Evolutionary conservation across 2,797 vertebrate genomes (phyloP).

Genomic region (Passerculus sandwichensis): DNA sequence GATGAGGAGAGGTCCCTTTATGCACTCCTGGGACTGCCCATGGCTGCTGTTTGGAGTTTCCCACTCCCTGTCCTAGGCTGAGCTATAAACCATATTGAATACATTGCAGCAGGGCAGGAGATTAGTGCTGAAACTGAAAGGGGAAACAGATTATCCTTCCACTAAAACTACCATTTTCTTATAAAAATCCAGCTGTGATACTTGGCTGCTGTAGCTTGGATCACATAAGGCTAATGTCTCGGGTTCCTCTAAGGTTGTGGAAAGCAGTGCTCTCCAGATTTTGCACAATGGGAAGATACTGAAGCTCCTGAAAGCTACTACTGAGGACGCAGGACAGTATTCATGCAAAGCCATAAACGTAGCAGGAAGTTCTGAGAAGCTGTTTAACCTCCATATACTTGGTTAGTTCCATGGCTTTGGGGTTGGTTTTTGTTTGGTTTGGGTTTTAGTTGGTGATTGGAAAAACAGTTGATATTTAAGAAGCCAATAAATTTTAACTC

Average conservation of each 20-base stretch:
- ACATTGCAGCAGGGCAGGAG: neutral
- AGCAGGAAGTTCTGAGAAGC: conserved; percentile 89
- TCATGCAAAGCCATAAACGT: conserved; percentile 90
- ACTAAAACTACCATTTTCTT: conserved; percentile 26
- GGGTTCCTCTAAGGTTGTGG: conserved; percentile 81
- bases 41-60: neutral
- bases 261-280: conserved; percentile 82
- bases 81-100: neutral
- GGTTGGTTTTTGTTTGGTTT: neutral
- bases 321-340: conserved; percentile 85
- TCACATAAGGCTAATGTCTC: conserved; percentile 8
- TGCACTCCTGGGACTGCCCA: neutral
- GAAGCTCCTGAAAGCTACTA: conserved; percentile 81
- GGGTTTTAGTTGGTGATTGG: neutral
- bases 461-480: neutral
- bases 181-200: conserved; percentile 36
- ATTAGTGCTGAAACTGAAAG: neutral
- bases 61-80: neutral
- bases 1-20: neutral
- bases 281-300: conserved; percentile 86
- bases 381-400: conserved; percentile 86
- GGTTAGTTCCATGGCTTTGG: conserved; percentile 74
- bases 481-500: neutral
- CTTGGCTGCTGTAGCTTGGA: conserved; percentile 37
- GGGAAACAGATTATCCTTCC: conserved; percentile 28